phyloP scores from a whole-genome alignment of 2,888 invertebrate genomes.

The Xiphydria camelus region DNA sequence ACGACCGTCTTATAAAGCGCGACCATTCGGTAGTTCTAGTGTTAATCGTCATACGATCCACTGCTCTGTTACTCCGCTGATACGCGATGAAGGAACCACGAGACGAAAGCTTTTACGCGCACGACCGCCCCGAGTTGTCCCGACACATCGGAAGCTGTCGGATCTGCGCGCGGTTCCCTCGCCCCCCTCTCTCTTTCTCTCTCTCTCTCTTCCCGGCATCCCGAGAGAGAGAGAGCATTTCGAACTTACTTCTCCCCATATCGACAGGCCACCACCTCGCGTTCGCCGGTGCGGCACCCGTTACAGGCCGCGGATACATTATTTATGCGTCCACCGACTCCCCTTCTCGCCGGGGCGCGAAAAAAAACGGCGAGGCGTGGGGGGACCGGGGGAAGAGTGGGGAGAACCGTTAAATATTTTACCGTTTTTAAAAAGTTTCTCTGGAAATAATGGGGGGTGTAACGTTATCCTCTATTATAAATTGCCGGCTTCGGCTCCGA shows the following conservation, averaged over 20 bases:
- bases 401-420: slow-evolving; percentile 22
- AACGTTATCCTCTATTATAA: slow-evolving; percentile 29
- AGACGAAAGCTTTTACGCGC: not conserved
- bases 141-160: too few relatives aligned
- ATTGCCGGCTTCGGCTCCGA: slow-evolving; percentile 16
- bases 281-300: too few relatives aligned
- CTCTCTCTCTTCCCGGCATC: not conserved
- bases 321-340: not conserved
- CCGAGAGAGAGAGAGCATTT: too few relatives aligned
- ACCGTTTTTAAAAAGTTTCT: slow-evolving; percentile 21
- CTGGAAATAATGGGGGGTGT: slow-evolving; percentile 27
- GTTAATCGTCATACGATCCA: too few relatives aligned
- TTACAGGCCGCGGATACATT: not conserved
- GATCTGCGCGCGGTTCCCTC: not conserved
- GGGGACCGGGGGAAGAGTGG: not conserved
- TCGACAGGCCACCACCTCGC: not conserved
- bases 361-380: slow-evolving; percentile 7
- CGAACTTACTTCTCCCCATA: too few relatives aligned
- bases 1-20: too few relatives aligned
- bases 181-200: not conserved
- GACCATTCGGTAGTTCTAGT: too few relatives aligned
- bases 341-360: too few relatives aligned
- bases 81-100: too few relatives aligned
- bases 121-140: too few relatives aligned
- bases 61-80: too few relatives aligned